Percentiles rank a stretch among this genome's conserved stretches.
phyloP scores from a whole-genome alignment of 1,140 invertebrate genomes.

The Ostrea denselamellosa region DNA sequence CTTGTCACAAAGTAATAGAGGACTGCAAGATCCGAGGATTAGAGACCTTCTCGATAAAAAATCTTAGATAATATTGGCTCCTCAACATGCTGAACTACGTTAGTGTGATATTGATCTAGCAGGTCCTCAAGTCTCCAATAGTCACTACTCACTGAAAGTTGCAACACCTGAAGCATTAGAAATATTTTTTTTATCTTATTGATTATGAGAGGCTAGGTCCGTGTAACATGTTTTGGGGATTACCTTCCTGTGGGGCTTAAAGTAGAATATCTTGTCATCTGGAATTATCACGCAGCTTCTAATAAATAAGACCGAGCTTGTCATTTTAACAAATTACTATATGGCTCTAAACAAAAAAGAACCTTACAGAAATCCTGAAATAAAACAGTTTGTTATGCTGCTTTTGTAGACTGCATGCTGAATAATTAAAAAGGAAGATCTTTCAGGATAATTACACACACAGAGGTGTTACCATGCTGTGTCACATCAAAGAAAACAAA shows the following conservation, averaged over 20 bases:
- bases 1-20: too few species aligned
- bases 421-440: neutral
- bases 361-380: neutral
- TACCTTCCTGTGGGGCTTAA: neutral
- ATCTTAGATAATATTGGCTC: too few species aligned
- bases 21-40: too few species aligned
- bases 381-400: neutral
- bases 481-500: conserved; percentile 9
- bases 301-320: neutral
- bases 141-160: neutral
- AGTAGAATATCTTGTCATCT: conserved; percentile 25
- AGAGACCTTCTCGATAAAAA: too few species aligned
- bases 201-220: neutral
- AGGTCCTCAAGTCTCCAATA: neutral
- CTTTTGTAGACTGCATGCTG: neutral
- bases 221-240: neutral
- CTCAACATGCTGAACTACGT: neutral
- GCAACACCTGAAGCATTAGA: conserved; percentile 14
- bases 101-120: neutral
- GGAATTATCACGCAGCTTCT: neutral
- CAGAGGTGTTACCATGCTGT: neutral
- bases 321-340: neutral
- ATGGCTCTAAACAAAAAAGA: neutral
- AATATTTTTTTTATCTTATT: conserved; percentile 3
- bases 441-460: neutral